A percentile compares a stretch with the other conserved stretches of the same genome.
Evolutionary conservation across 2,888 invertebrate genomes (phyloP).

Genomic region (Actias luna): DNA sequence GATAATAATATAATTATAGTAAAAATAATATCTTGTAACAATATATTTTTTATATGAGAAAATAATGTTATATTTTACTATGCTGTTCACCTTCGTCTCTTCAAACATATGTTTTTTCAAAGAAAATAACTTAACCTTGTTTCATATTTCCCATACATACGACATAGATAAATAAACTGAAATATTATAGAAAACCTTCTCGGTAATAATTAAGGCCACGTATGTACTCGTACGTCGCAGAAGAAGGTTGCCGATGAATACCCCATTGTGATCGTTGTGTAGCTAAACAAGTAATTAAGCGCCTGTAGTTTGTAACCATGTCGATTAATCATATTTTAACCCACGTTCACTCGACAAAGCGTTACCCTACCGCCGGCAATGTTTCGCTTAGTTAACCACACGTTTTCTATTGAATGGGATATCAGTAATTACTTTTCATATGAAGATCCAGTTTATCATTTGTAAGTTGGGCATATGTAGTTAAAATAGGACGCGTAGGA

Average conservation of each 20-base stretch:
- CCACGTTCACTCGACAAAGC: slow-evolving; percentile 69
- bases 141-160: background rate
- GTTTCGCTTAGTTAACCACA: slow-evolving; percentile 41
- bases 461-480: background rate
- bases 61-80: background rate
- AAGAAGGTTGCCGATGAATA: slow-evolving; percentile 33
- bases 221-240: background rate
- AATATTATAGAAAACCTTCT: slow-evolving; percentile 10
- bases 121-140: slow-evolving; percentile 2
- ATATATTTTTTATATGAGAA: too few species aligned
- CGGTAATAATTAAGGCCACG: slow-evolving; percentile 14
- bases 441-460: too few species aligned
- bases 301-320: slow-evolving; percentile 56
- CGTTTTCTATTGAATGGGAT: background rate
- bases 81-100: background rate
- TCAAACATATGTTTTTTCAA: background rate
- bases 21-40: too few species aligned
- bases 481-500: background rate
- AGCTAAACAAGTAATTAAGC: slow-evolving; percentile 69
- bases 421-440: background rate
- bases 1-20: too few species aligned
- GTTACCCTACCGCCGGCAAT: slow-evolving; percentile 45
- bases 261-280: slow-evolving; percentile 46
- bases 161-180: background rate
- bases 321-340: slow-evolving; percentile 68